Base-by-base conservation (phyloP, 2,113 vertebrate species). In the Electrona antarctica region DNA sequence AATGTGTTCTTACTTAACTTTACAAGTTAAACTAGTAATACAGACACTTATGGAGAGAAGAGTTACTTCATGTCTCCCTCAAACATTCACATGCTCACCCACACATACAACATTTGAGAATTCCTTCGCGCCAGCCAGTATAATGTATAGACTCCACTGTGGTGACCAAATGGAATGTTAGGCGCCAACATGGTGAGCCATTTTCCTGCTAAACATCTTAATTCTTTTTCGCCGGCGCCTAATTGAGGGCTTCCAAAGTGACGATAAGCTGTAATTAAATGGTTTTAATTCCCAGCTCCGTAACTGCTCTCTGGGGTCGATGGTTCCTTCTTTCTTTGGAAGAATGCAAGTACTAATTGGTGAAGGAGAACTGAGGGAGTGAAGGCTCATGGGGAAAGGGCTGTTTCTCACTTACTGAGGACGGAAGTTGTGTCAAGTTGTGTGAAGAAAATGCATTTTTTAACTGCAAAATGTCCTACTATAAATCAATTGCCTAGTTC, bases 231-330 rank as follows among this genome's bases (percentile, higher is more conserved):
- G 55, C 64, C 59, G 4, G 71, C 29, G 59, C 14, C 58, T 89
- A 89, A 91, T 88, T 89, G 77, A 82, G 68, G 77, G 77, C 73
- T 87, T 85, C 64, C 75, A 78, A 74, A 60, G 59, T 52, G 72
- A 85, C 54, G 86, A 85, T 88, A 89, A 87, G 74, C 87, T 86
- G 78, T 85, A 87, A 92, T 91, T 91, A 92, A 82, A 84, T 50
- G n/a, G 49, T 76, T 88, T 76, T 79, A 84, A 89, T 83, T 85
- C 81, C 67, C 68, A 85, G 74, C 79, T 90, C 88, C 86, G 89
- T 89, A 86, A 87, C 70, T 66, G 59, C 79, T 72, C 61, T 77
- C 78, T 78, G 73, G 73, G 78, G 66, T 71, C 14, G 14, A 66
- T 47, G 12, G 52, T 77, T 67, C 51, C 21, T 73, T 85, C 80